phyloP scores from a whole-genome alignment of 2,797 vertebrate species.

The Fistularia tabacaria region DNA sequence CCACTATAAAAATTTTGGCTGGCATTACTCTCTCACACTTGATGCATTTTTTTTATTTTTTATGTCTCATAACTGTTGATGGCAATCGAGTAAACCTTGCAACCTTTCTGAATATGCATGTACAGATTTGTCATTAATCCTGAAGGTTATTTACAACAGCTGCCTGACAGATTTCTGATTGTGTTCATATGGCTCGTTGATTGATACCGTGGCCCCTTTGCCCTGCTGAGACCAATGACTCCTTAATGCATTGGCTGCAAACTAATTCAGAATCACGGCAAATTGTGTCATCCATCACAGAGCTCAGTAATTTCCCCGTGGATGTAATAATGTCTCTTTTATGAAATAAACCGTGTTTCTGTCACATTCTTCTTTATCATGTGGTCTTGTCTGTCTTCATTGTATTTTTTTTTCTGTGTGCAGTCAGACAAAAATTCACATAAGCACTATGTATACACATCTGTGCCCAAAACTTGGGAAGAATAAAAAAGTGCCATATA shows the following conservation, averaged over 20 bases:
- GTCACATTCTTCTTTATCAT: conserved; percentile 7
- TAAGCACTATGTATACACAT: neutral
- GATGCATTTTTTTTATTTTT: neutral
- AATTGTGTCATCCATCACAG: conserved; percentile 62
- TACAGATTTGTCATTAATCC: conserved; percentile 31
- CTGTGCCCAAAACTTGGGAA: neutral
- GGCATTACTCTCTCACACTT: too few relatives aligned
- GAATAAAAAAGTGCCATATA: too few relatives aligned
- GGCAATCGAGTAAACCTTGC: conserved; percentile 5
- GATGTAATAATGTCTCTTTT: conserved; percentile 58
- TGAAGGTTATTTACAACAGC: conserved; percentile 42
- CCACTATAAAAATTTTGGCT: too few relatives aligned
- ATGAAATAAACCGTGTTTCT: conserved; percentile 19
- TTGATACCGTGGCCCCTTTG: conserved; percentile 43
- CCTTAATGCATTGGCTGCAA: conserved; percentile 50
- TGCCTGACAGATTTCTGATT: conserved; percentile 46
- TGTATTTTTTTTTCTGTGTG: too few relatives aligned
- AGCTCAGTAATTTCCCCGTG: conserved; percentile 56
- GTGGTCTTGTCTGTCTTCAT: conserved; percentile 6
- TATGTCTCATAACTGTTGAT: neutral
- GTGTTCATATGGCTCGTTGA: conserved; percentile 46
- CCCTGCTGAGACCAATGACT: conserved; percentile 53
- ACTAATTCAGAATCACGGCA: conserved; percentile 54
- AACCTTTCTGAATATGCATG: conserved; percentile 26
- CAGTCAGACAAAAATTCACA: too few relatives aligned